Conservation (phyloP, 2,797 vertebrate genomes). For the Pagetopsis macropterus region DNA sequence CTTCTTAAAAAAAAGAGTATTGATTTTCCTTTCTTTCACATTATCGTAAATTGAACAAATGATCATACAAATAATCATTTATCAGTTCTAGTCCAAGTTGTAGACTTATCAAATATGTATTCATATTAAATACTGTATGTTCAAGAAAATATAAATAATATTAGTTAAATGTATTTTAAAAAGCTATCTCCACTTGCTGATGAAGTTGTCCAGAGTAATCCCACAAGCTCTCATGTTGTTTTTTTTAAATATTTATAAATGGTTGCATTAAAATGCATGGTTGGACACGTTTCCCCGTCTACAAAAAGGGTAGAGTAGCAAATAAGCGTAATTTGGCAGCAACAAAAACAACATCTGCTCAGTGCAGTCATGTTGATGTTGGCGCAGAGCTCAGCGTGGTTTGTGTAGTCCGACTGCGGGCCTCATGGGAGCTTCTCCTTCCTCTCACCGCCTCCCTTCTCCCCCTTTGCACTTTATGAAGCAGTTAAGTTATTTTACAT, state of each 20-base stretch:
- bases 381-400: slow-evolving; percentile 59
- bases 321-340: slow-evolving; percentile 62
- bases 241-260: background rate
- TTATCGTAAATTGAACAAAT: background rate
- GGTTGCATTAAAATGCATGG: slow-evolving; percentile 3
- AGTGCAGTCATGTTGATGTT: slow-evolving; percentile 70
- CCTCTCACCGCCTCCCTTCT: slow-evolving; percentile 24
- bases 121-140: too few species aligned
- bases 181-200: background rate
- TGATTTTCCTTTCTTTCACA: too few species aligned
- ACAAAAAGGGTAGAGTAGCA: slow-evolving; percentile 61
- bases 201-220: background rate
- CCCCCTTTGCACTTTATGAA: slow-evolving; percentile 66
- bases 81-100: background rate
- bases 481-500: slow-evolving; percentile 82
- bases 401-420: slow-evolving; percentile 66
- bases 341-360: slow-evolving; percentile 63
- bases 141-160: too few species aligned
- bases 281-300: slow-evolving; percentile 35
- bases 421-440: slow-evolving; percentile 70
- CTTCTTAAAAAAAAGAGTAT: background rate
- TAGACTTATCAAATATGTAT: background rate
- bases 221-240: background rate
- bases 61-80: background rate
- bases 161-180: too few species aligned